A percentile compares a stretch with the other conserved stretches of the same genome.
Conservation (phyloP, 1,140 invertebrate genomes). For the Ostrea denselamellosa region DNA sequence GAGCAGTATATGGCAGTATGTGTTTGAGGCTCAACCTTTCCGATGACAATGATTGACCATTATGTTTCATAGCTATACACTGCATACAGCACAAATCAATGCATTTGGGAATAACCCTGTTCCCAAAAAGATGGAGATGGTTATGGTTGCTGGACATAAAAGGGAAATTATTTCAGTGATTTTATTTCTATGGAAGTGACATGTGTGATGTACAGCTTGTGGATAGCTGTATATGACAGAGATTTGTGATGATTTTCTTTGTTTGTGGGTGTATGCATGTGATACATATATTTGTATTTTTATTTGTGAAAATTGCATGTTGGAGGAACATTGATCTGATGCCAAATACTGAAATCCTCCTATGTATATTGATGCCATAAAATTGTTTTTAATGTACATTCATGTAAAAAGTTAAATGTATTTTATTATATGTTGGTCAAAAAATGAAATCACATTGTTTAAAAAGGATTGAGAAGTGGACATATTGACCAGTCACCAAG, state of each 20-base stretch:
- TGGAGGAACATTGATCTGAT: not conserved
- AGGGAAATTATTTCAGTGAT: not conserved
- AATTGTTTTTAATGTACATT: not conserved
- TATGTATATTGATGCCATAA: not conserved
- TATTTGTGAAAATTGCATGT: not conserved
- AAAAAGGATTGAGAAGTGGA: not conserved
- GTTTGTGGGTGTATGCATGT: not conserved
- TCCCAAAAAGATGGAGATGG: not conserved
- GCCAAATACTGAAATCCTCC: constrained; percentile 5
- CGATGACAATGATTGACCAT: not conserved
- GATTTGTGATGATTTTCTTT: not conserved
- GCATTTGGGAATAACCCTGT: not conserved
- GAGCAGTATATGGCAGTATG: constrained; percentile 27
- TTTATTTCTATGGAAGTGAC: not conserved
- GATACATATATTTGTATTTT: not conserved
- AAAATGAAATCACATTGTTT: not conserved
- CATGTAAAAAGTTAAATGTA: not conserved
- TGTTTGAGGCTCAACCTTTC: constrained; percentile 11
- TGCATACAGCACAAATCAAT: constrained; percentile 3
- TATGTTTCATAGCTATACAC: not conserved
- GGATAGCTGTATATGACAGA: not conserved
- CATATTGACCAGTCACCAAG: not conserved
- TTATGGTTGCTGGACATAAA: not conserved
- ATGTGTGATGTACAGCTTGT: not conserved
- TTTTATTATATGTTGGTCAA: not conserved